A percentile compares a stretch with the other conserved stretches of the same genome.
These are phyloP conservation scores for Drosophila littoralis DNA, from an alignment of 1,140 invertebrate genomes.

Conservation along the genomic window DNA sequence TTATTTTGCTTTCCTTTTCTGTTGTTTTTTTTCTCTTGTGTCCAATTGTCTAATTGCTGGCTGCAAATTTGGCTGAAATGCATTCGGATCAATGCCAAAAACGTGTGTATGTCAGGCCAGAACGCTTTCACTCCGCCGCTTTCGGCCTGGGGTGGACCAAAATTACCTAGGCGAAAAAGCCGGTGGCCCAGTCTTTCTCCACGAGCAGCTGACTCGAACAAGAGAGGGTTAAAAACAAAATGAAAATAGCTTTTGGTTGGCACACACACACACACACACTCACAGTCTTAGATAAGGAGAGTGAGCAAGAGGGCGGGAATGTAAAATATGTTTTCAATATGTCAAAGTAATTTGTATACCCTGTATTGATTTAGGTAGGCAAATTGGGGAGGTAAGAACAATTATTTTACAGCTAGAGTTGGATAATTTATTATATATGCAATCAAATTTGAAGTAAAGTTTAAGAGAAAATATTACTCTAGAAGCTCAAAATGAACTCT, in stretches of 20 bases:
- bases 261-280: conserved; percentile 4
- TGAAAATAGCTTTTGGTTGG: conserved; percentile 34
- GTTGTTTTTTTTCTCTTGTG: conserved; percentile 7
- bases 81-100: conserved; percentile 65
- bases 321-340: conserved; percentile 22
- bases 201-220: conserved; percentile 39
- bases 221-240: not conserved
- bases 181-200: conserved; percentile 43
- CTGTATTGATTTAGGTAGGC: not conserved
- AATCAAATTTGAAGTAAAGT: no score
- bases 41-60: conserved; percentile 47
- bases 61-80: conserved; percentile 53
- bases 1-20: conserved; percentile 49
- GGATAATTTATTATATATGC: no score
- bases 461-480: no score
- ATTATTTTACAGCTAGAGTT: no score
- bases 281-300: no score
- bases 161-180: conserved; percentile 31
- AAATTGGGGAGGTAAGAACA: no score
- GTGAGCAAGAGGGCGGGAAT: not conserved
- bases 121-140: conserved; percentile 66
- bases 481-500: no score
- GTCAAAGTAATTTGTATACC: conserved; percentile 13
- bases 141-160: conserved; percentile 8
- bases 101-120: conserved; percentile 46